Conservation (phyloP, 2,888 invertebrate genomes). For the Ditula angustiorana region DNA sequence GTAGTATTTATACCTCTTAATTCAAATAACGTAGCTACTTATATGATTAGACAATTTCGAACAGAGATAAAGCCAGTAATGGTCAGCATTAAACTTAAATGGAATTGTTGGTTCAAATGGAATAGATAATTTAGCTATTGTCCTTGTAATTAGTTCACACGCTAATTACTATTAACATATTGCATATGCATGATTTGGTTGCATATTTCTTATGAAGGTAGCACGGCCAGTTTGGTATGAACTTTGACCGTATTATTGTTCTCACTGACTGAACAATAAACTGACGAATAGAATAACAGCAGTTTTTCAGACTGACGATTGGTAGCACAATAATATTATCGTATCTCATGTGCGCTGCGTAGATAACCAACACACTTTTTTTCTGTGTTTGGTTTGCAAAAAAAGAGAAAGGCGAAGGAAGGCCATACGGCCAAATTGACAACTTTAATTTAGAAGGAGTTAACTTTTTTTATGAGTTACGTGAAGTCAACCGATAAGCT, state of each 20-base stretch:
- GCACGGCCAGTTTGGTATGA: neutral
- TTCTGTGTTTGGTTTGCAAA: too few relatives aligned
- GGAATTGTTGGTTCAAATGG: neutral
- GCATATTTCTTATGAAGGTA: neutral
- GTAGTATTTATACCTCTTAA: neutral
- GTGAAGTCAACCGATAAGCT: too few relatives aligned
- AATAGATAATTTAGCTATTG: neutral
- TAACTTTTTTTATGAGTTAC: too few relatives aligned
- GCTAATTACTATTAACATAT: neutral
- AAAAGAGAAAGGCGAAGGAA: too few relatives aligned
- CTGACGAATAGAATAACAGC: neutral
- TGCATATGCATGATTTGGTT: constrained; percentile 3
- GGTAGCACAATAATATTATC: too few relatives aligned
- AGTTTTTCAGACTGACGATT: neutral
- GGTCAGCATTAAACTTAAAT: neutral
- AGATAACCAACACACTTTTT: too few relatives aligned
- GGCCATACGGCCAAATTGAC: too few relatives aligned
- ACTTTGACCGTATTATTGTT: neutral
- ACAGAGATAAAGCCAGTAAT: neutral
- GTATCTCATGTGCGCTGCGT: too few relatives aligned
- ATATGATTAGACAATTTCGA: constrained; percentile 15
- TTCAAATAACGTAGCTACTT: neutral
- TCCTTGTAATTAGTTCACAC: constrained; percentile 3
- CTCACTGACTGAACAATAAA: neutral
- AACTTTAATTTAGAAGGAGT: too few relatives aligned